phyloP scores from a whole-genome alignment of 2,888 invertebrate genomes.

The Lasius platythorax region DNA sequence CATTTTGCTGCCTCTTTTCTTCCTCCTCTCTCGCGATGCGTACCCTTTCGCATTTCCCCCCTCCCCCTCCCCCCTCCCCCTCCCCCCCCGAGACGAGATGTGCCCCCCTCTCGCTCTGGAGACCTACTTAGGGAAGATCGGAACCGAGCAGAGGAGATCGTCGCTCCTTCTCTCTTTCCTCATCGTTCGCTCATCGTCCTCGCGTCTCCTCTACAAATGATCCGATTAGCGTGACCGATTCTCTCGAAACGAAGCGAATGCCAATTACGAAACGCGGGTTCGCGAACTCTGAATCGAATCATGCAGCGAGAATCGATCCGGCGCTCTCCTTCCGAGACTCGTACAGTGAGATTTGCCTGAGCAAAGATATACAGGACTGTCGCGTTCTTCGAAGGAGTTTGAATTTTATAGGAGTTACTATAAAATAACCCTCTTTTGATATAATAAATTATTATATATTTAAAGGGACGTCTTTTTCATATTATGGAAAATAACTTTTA shows the following conservation, averaged over 20 bases:
- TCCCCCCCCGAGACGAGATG: slow-evolving; percentile 1
- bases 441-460: neutral
- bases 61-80: neutral
- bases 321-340: neutral
- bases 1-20: slow-evolving; percentile 49
- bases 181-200: slow-evolving; percentile 56
- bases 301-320: neutral
- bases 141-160: slow-evolving; percentile 63
- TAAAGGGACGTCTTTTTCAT: neutral
- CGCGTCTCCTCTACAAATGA: slow-evolving; percentile 36
- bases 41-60: slow-evolving; percentile 35
- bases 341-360: neutral
- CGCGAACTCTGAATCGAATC: neutral
- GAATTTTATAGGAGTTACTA: neutral
- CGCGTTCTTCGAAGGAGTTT: neutral
- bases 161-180: slow-evolving; percentile 60
- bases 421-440: neutral
- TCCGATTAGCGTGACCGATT: slow-evolving; percentile 55
- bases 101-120: slow-evolving; percentile 67
- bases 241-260: slow-evolving; percentile 14
- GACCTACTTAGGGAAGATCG: slow-evolving; percentile 78
- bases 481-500: neutral
- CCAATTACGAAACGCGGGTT: slow-evolving; percentile 21
- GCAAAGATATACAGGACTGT: neutral
- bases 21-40: slow-evolving; percentile 20